Evolutionary conservation across 1,140 invertebrate species (phyloP), one percentile per base, ranked within the genome.

Genomic region (Atta cephalotes): DNA sequence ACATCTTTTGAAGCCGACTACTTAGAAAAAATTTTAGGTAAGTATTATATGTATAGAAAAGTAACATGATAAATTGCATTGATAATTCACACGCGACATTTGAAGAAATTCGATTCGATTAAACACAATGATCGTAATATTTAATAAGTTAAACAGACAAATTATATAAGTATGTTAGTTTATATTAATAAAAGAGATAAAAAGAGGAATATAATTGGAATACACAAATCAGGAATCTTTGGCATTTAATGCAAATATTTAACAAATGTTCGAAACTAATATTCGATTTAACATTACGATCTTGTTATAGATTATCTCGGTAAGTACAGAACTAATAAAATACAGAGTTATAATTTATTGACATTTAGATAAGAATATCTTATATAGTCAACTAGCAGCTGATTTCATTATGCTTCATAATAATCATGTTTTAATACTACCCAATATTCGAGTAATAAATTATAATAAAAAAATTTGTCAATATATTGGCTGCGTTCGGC

Each of bases 1-100:
- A 87, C 94, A 72, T 89, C 91, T 79, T 85, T 93, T 70, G 92
- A 94, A 86, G 91, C 89, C 76, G 92, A 94, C 51, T 92, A 93
- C 71, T 93, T 96, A 89, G 93, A 96, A 87, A 93, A 95, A 74
- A 86, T 92, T 68, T 93, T 94, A 92, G 96, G 96, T 96, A 95
- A 96, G 96, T 96, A 94, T 93, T 80, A 86, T 71, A 87, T 35
- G 25, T 70, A 66, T 88, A 72, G 2, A 70, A 91, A 91, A 51
- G 21, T 90, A 90, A 25, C 74, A 31, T 53, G 12, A 88, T 58
- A 84, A 25, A 51, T 60, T 58, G 2, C 2, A 49, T 53, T 58
- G 87, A 91, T 71, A 70, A 65, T 65, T 81, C 39, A 28, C 39
- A 89, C 53, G 16, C 9, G 14, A 49, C 18, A 3, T 85, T 70